These are phyloP conservation scores for Thymelicus sylvestris DNA, from an alignment of 2,888 invertebrate genomes.

Conservation along the genomic window DNA sequence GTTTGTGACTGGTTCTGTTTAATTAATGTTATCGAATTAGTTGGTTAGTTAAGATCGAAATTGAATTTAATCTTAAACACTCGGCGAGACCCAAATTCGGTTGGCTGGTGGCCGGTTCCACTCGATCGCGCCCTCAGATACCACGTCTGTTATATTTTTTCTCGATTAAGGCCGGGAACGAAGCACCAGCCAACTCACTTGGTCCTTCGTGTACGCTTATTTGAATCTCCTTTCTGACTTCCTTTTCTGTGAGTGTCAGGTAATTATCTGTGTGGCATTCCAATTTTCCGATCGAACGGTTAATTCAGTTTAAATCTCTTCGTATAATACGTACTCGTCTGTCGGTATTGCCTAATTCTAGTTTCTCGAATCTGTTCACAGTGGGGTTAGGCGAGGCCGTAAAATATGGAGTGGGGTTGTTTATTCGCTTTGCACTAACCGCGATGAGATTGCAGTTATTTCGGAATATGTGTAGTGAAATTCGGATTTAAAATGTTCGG, in stretches of 20 bases:
- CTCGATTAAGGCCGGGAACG: constrained; percentile 61
- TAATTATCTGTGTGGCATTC: constrained; percentile 85
- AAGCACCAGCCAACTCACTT: constrained; percentile 56
- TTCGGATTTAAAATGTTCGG: constrained; percentile 24
- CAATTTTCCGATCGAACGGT: constrained; percentile 85
- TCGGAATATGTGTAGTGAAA: constrained; percentile 21
- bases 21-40: constrained; percentile 37
- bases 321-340: constrained; percentile 78
- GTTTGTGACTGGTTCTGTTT: constrained; percentile 31
- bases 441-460: constrained; percentile 38
- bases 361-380: constrained; percentile 68
- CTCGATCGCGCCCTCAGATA: constrained; percentile 66
- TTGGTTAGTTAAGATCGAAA: constrained; percentile 38
- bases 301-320: constrained; percentile 85
- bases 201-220: constrained; percentile 79
- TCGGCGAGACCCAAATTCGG: constrained; percentile 59
- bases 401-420: constrained; percentile 40
- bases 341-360: constrained; percentile 78
- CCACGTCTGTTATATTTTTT: constrained; percentile 65
- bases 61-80: constrained; percentile 48
- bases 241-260: constrained; percentile 85
- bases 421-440: constrained; percentile 38
- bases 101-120: constrained; percentile 66
- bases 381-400: constrained; percentile 48
- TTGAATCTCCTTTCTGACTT: constrained; percentile 81